Evolutionary conservation across 35 echinoderm and acorn worm genomes (phyloP).

Genomic region (Anneissia japonica): DNA sequence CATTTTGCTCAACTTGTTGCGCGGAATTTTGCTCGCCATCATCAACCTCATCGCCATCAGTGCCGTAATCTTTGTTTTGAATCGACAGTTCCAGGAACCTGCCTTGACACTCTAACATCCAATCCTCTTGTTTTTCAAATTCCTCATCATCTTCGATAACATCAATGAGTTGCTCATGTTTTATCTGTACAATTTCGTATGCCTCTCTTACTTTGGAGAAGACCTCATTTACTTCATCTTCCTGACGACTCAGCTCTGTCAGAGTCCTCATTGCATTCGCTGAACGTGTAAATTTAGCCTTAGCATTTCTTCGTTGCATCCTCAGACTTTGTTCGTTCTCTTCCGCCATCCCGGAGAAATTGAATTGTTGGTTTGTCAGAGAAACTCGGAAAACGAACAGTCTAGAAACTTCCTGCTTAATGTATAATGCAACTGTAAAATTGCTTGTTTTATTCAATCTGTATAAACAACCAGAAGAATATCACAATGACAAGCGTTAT

Average conservation of each 20-base stretch:
- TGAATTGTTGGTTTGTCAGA: not conserved
- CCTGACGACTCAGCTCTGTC: not conserved
- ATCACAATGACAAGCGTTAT: not conserved
- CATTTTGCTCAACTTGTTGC: not conserved
- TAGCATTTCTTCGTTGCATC: slow-evolving; percentile 23
- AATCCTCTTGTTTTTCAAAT: slow-evolving; percentile 30
- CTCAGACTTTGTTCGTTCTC: slow-evolving; percentile 19
- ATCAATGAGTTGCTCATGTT: slow-evolving; percentile 13
- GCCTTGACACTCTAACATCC: slow-evolving; percentile 31
- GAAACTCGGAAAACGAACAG: not conserved
- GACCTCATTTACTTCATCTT: slow-evolving; percentile 13
- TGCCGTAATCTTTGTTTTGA: not conserved
- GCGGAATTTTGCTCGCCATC: not conserved
- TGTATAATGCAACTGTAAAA: not conserved
- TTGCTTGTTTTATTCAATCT: not conserved
- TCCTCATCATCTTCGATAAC: slow-evolving; percentile 34
- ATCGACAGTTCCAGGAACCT: not conserved
- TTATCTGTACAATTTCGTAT: slow-evolving; percentile 12
- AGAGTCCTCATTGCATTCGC: slow-evolving; percentile 17
- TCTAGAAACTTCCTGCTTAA: not conserved
- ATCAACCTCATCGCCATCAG: not conserved
- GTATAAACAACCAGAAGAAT: too few relatives aligned
- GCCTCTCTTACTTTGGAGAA: not conserved
- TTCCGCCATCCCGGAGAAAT: not conserved
- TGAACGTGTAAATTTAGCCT: slow-evolving; percentile 35